A percentile compares a stretch with the other conserved stretches of the same genome.
Evolutionary conservation across 2,797 vertebrate genomes (phyloP).

Genomic region (Malurus splendens): DNA sequence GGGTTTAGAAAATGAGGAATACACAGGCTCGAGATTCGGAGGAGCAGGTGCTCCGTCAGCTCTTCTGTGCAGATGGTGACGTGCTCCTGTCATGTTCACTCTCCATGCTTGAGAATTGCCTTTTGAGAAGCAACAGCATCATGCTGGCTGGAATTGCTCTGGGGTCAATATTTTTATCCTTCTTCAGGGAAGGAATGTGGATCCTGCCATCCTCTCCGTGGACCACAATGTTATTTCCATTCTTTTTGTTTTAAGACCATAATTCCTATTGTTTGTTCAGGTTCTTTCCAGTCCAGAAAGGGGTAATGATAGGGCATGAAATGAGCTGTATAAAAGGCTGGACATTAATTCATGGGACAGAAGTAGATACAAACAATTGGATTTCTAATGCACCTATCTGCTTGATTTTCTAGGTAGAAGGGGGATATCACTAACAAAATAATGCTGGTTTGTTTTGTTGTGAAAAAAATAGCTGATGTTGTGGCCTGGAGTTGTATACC

Average conservation of each 20-base stretch:
- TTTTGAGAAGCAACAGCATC: conserved; percentile 6
- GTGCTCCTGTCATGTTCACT: not conserved
- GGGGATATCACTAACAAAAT: not conserved
- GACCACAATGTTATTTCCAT: rapidly evolving
- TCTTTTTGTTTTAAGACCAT: not conserved
- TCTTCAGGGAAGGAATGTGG: not conserved
- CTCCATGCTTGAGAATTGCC: not conserved
- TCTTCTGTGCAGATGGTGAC: not conserved
- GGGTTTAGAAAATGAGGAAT: not conserved
- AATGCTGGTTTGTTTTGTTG: not conserved
- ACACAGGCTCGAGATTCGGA: not conserved
- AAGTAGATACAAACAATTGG: not conserved
- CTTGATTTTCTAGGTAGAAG: not conserved
- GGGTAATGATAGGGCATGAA: not conserved
- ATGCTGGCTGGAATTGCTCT: not conserved
- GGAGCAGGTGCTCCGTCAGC: not conserved
- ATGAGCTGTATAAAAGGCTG: not conserved
- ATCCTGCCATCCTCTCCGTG: not conserved
- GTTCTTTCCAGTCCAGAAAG: not conserved
- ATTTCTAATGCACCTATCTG: not conserved
- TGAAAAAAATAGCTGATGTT: not conserved
- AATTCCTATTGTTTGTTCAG: not conserved
- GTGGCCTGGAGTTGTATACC: not conserved
- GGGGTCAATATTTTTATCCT: not conserved
- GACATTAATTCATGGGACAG: not conserved